These are phyloP conservation scores for Myotis daubentonii DNA, from an alignment of 2,797 vertebrate species.

Conservation along the genomic window DNA sequence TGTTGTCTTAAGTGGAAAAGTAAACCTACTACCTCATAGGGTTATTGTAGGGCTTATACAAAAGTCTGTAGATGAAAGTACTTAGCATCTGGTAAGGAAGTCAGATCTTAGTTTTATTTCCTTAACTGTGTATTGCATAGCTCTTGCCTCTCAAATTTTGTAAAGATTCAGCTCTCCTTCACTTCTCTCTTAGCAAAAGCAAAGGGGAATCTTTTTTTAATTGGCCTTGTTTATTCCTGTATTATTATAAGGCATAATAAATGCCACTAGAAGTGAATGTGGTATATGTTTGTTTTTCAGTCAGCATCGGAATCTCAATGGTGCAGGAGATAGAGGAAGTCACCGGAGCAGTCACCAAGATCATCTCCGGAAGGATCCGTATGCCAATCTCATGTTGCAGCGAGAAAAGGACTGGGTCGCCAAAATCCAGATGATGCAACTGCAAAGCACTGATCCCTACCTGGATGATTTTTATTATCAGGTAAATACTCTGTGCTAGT, in stretches of 20 bases:
- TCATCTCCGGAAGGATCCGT: conserved; percentile 91
- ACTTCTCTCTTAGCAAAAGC: background rate
- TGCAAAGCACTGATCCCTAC: conserved; percentile 98
- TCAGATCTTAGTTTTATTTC: background rate
- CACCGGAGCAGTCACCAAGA: conserved; percentile 85
- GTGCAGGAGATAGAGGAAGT: conserved; percentile 86
- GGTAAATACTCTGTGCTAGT: conserved; percentile 82
- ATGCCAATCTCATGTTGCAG: conserved; percentile 97
- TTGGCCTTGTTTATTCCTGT: background rate
- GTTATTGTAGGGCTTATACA: background rate
- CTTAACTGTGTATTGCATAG: background rate
- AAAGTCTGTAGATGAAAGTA: background rate
- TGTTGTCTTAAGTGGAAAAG: background rate
- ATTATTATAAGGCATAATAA: background rate
- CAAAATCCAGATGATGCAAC: conserved; percentile 99
- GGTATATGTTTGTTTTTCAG: conserved; percentile 63
- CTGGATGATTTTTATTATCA: conserved; percentile 99
- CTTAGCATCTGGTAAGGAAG: background rate
- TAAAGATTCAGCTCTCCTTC: background rate
- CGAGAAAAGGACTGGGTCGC: conserved; percentile 99
- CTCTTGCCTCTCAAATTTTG: background rate
- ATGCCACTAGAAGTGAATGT: background rate
- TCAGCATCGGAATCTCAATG: conserved; percentile 87
- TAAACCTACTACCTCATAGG: background rate
- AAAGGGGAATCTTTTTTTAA: background rate